Evolutionary conservation across 2,113 vertebrate genomes (phyloP).

Genomic region (Gnathonemus echidnorhynchus): DNA sequence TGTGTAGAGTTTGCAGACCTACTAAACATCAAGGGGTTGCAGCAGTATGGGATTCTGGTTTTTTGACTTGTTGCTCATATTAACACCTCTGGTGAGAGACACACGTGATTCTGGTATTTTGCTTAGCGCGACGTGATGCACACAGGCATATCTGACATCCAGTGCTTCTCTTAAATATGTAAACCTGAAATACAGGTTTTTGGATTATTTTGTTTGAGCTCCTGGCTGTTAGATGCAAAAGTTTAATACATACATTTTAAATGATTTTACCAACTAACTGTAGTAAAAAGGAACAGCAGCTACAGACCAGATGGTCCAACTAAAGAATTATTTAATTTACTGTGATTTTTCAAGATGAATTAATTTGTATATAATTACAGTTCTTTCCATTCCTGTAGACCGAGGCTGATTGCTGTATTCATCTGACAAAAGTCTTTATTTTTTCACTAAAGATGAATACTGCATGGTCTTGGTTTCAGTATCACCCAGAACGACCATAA

Average conservation of each 20-base stretch:
- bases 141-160: neutral
- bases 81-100: neutral
- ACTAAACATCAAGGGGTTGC: neutral
- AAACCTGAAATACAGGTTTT: neutral
- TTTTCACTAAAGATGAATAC: neutral
- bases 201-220: neutral
- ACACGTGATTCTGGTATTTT: neutral
- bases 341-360: constrained; percentile 36
- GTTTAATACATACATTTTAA: neutral
- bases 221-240: neutral
- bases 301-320: constrained; percentile 20
- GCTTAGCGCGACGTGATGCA: neutral
- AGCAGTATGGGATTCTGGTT: neutral
- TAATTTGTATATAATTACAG: constrained; percentile 41
- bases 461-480: neutral
- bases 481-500: neutral
- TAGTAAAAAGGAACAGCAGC: neutral
- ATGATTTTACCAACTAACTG: constrained; percentile 9
- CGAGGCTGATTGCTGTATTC: constrained; percentile 13
- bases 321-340: constrained; percentile 25
- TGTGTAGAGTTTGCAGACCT: neutral
- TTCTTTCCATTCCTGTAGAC: constrained; percentile 25
- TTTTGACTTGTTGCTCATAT: neutral
- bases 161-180: neutral
- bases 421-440: neutral